phyloP scores from a whole-genome alignment of 2,888 invertebrate genomes.

The Plusia festucae region DNA sequence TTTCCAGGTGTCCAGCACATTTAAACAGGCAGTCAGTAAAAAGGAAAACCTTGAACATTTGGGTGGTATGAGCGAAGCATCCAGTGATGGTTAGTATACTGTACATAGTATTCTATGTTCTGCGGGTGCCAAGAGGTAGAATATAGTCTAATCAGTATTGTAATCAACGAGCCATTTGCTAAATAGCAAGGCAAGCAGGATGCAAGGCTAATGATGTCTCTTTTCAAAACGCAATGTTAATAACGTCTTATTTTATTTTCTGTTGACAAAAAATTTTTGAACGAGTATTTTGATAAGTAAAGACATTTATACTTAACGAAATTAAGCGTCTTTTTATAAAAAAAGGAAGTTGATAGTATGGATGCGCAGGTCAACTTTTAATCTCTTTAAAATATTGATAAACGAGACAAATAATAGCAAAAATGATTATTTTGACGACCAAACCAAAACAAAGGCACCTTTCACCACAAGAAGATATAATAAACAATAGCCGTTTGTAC shows the following conservation, averaged over 20 bases:
- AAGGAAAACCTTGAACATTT: conserved; percentile 97
- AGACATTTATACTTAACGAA: no score
- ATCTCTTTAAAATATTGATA: background rate
- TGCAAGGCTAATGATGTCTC: no score
- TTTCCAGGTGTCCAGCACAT: conserved; percentile 93
- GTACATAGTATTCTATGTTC: no score
- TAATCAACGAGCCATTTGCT: no score
- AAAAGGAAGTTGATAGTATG: background rate
- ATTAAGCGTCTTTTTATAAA: no score
- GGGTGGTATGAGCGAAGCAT: conserved; percentile 98
- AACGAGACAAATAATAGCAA: background rate
- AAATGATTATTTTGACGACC: background rate
- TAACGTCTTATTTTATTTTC: no score
- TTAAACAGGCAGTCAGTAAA: conserved; percentile 97
- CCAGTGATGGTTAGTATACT: conserved; percentile 92
- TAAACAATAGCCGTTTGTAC: background rate
- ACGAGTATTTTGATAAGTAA: no score
- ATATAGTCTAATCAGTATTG: no score
- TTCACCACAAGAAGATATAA: background rate
- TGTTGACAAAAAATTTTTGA: no score
- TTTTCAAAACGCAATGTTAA: no score
- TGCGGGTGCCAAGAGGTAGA: no score
- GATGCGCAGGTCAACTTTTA: background rate
- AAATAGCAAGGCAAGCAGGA: no score
- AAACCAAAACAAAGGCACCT: background rate